Conservation (phyloP, 2,113 vertebrate genomes). For the Myrmophylax atrothorax region DNA sequence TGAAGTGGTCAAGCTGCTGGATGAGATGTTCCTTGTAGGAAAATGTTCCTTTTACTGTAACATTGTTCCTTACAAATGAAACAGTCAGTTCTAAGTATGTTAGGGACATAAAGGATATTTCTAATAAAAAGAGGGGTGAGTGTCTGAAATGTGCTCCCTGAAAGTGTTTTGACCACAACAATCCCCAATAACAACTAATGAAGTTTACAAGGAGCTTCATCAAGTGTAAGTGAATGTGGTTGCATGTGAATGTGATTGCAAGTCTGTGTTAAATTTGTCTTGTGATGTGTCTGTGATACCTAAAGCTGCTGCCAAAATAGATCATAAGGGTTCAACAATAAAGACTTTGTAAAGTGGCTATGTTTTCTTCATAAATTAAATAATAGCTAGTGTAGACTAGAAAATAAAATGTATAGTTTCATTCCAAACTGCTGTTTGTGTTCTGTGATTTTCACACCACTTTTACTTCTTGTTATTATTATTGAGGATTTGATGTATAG, state of each 20-base stretch:
- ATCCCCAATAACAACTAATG: neutral
- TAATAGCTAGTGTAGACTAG: neutral
- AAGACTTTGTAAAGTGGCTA: neutral
- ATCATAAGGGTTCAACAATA: neutral
- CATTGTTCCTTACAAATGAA: neutral
- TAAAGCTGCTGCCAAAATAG: neutral
- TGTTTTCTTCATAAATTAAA: neutral
- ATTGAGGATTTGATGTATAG: neutral
- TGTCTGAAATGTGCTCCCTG: neutral
- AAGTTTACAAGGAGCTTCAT: neutral
- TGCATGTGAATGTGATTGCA: neutral
- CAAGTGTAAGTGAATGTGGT: neutral
- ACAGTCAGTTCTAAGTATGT: neutral
- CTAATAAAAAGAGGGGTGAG: neutral
- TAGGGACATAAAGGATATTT: neutral
- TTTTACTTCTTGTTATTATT: neutral
- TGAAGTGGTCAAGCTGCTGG: neutral
- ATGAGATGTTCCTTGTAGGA: neutral
- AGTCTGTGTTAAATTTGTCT: neutral
- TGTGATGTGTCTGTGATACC: neutral
- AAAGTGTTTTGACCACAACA: neutral
- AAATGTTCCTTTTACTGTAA: neutral
- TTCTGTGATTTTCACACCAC: neutral
- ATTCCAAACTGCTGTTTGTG: neutral
- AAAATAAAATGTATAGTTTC: neutral